Conservation (phyloP, 2,888 invertebrate genomes). For the Bhutanitis thaidina region DNA sequence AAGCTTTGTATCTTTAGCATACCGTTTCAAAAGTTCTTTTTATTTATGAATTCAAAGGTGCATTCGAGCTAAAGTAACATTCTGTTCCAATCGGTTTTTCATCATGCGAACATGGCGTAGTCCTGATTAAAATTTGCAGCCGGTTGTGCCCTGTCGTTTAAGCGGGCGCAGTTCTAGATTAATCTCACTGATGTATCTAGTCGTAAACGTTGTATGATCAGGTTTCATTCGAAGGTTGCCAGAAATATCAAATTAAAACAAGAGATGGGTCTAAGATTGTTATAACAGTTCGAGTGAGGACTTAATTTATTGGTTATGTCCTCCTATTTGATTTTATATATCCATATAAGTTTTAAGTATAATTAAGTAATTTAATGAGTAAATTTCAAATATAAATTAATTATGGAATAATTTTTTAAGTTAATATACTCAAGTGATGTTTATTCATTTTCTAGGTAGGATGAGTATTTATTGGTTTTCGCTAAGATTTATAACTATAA, state of each 20-base stretch:
- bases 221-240: conserved; percentile 19
- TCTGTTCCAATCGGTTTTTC: conserved; percentile 31
- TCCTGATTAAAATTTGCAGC: conserved; percentile 35
- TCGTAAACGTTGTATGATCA: conserved; percentile 19
- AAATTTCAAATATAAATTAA: no score
- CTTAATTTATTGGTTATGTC: no score
- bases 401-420: no score
- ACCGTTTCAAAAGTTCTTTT: conserved; percentile 2
- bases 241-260: neutral
- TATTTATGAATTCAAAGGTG: conserved; percentile 11
- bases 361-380: no score
- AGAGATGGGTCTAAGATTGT: no score
- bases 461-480: no score
- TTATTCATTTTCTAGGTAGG: no score
- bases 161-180: conserved; percentile 27
- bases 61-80: conserved; percentile 16
- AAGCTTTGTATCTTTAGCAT: conserved; percentile 1
- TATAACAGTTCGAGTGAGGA: no score
- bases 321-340: no score
- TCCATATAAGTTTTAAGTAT: no score
- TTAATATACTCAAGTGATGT: no score
- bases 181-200: conserved; percentile 31
- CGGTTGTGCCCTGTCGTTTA: conserved; percentile 27
- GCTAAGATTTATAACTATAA: no score
- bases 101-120: conserved; percentile 29